Evolutionary conservation across 2,797 vertebrate genomes (phyloP).

Genomic region (Neostethus bicornis): DNA sequence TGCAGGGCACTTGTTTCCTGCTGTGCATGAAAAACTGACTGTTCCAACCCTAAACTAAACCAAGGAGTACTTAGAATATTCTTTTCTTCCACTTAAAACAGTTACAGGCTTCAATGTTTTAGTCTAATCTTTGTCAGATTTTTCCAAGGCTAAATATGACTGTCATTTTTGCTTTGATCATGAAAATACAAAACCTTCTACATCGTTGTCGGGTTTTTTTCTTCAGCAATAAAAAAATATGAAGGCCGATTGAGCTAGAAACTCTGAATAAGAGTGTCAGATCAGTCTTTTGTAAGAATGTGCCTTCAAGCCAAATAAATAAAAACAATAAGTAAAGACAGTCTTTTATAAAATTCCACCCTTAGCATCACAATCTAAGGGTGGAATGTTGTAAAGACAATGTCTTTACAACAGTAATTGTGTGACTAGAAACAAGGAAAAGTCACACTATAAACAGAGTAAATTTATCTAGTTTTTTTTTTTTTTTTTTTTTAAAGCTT

Average conservation of each 20-base stretch:
- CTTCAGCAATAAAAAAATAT: background rate
- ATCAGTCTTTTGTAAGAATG: background rate
- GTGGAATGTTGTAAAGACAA: no score
- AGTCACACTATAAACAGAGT: no score
- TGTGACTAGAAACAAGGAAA: no score
- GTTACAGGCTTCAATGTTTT: background rate
- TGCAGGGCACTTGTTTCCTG: constrained; percentile 20
- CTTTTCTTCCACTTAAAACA: background rate
- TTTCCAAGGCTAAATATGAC: background rate
- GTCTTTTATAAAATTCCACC: constrained; percentile 25
- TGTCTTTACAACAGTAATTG: no score
- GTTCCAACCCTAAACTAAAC: background rate
- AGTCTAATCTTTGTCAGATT: constrained; percentile 7
- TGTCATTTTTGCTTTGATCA: background rate
- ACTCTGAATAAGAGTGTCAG: background rate
- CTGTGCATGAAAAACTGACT: constrained; percentile 27
- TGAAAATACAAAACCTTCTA: background rate
- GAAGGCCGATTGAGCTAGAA: background rate
- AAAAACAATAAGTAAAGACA: background rate
- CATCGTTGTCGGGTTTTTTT: background rate
- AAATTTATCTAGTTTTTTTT: no score
- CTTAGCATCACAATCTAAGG: no score
- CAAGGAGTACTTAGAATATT: background rate
- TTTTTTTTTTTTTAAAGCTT: no score
- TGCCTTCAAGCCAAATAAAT: background rate